Base-by-base conservation (phyloP, 2,888 invertebrate genomes). In the Dexiosoma caninum region DNA sequence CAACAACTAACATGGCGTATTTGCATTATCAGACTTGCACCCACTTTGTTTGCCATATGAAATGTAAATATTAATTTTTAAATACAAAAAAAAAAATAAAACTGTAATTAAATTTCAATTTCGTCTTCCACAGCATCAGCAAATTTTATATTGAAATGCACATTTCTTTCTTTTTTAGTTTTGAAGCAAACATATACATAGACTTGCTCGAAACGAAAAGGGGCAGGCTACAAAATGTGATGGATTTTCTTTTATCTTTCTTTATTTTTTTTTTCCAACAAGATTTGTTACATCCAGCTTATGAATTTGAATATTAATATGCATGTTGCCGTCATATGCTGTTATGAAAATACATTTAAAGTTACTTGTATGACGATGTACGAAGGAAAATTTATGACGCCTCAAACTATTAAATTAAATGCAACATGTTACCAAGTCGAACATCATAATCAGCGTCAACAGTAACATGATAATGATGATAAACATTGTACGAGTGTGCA, bases 61-160 rank as follows among this genome's bases (percentile, higher is more conserved):
- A 71, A 51, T 10, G 19, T 27, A 71, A 16, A 35, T 46, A 44
- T 16, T 32, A 35, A 21, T 69, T 57, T 49, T 35, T n/a, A 30
- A 40, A 51, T 8, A 51, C 5, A 42, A 62, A 35, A 23, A 23
- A 62, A 62, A 77, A 60, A 42, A 78, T 57, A 70, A 57, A 76
- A 51, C 35, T 37, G 72, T 77, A 81, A 81, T 81, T 77, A 77
- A 81, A 81, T 77, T 81, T 49, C 62, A 72, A 81, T 81, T 77
- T 74, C 67, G 69, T 49, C 27, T 19, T 57, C 59, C 42, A 40
- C 62, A 44, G 7, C 42, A 62, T 40, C 46, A 67, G 21, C n/a
- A 40, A 46, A 12, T n/a, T 66, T 30, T 21, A 40, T 66, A 64
- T 51, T 37, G 14, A 37, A 37, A 46, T 40, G n/a, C n/a, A n/a